These are phyloP conservation scores for Enteromius viviparus DNA, from an alignment of 2,797 vertebrate genomes.

Conservation along the genomic window DNA sequence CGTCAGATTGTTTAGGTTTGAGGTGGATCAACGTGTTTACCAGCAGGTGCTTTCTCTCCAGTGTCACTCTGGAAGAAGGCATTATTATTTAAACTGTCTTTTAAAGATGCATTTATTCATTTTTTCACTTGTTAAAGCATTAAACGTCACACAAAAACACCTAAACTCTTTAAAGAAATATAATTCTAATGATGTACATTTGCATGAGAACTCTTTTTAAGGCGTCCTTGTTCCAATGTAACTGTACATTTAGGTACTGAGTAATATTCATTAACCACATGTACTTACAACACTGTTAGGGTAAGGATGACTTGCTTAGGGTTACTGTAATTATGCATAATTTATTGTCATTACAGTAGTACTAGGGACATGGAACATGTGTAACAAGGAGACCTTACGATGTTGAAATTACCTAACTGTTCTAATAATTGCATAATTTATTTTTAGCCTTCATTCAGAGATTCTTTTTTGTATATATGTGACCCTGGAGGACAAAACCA, in stretches of 20 bases:
- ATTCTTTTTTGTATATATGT: not conserved
- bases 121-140: not conserved
- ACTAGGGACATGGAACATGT: not conserved
- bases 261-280: not conserved
- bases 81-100: not conserved
- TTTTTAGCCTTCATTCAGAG: not conserved
- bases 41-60: not conserved
- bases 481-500: too few relatives aligned
- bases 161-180: not conserved
- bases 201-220: not conserved
- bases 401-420: not conserved
- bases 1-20: conserved; percentile 7
- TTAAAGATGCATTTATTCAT: not conserved
- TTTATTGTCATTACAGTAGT: not conserved
- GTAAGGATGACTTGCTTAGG: not conserved
- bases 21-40: not conserved
- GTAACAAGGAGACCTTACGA: not conserved
- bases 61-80: not conserved
- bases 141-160: too few relatives aligned
- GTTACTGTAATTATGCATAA: not conserved
- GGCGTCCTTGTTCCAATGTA: not conserved
- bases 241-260: not conserved
- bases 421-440: not conserved
- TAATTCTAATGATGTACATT: not conserved
- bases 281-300: not conserved